These are phyloP conservation scores for Dasyornis broadbenti DNA, from an alignment of 2,113 vertebrate genomes.

Conservation along the genomic window DNA sequence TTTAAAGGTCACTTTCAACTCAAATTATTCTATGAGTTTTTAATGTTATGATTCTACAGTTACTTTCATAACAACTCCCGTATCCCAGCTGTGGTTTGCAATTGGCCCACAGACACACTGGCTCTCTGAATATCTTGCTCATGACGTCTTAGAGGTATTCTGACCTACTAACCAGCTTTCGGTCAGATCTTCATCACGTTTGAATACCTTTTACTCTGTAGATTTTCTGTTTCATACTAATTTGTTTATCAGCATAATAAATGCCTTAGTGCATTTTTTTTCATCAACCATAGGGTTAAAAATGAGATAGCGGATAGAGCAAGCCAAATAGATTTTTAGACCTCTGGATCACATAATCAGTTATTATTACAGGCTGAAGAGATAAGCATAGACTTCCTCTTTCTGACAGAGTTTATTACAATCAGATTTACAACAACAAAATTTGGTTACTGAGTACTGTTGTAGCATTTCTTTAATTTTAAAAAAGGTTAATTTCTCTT, in stretches of 20 bases:
- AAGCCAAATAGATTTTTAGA: not conserved
- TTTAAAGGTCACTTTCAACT: not conserved
- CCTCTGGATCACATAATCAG: not conserved
- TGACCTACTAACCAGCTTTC: not conserved
- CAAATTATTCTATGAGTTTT: not conserved
- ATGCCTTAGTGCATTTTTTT: not conserved
- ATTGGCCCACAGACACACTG: too few species aligned
- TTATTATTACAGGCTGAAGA: not conserved
- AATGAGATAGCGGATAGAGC: not conserved
- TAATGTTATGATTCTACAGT: not conserved
- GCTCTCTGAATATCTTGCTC: not conserved
- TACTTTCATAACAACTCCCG: not conserved
- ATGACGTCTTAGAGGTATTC: not conserved
- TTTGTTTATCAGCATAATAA: not conserved
- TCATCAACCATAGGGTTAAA: not conserved
- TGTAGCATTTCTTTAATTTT: not conserved
- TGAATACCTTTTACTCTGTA: not conserved
- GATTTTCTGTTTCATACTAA: not conserved
- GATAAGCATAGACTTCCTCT: not conserved
- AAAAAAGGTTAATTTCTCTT: not conserved
- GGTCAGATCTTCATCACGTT: not conserved
- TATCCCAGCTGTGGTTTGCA: not conserved
- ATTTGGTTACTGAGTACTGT: not conserved
- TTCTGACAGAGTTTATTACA: not conserved
- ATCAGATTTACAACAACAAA: not conserved